Evolutionary conservation across 2,888 invertebrate genomes (phyloP).

Genomic region (Tipula lateralis): DNA sequence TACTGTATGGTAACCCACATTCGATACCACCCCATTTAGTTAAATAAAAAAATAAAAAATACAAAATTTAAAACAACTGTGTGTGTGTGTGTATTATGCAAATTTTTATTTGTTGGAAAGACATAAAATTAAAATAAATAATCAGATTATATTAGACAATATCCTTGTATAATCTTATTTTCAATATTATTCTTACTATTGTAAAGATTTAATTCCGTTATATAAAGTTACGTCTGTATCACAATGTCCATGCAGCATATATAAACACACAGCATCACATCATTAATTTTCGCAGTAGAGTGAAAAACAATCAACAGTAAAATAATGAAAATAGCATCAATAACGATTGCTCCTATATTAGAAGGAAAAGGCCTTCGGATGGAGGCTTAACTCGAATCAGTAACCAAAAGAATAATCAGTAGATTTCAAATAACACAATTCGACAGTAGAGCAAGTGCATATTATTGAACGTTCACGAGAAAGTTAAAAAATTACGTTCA

Average conservation of each 20-base stretch:
- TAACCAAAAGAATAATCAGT: too few relatives aligned
- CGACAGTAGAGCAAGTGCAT: too few relatives aligned
- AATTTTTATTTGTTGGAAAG: not conserved
- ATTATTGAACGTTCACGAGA: too few relatives aligned
- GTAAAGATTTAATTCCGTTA: not conserved
- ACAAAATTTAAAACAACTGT: not conserved
- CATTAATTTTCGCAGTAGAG: not conserved
- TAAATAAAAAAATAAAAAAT: not conserved
- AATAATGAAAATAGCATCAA: constrained; percentile 4
- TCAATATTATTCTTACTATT: not conserved
- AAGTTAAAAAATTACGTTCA: too few relatives aligned
- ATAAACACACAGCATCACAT: not conserved
- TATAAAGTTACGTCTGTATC: not conserved
- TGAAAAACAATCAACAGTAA: too few relatives aligned
- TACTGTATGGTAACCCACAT: not conserved
- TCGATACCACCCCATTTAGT: not conserved
- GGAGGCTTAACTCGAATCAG: not conserved
- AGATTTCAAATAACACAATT: too few relatives aligned
- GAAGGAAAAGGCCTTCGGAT: too few relatives aligned
- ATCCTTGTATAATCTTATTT: not conserved
- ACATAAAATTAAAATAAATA: not conserved
- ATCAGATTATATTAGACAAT: not conserved
- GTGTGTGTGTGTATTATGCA: too few relatives aligned
- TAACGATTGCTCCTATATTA: not conserved
- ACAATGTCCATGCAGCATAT: too few relatives aligned